Conservation (phyloP, 2,797 vertebrate genomes). For the Tenualosa ilisha region DNA sequence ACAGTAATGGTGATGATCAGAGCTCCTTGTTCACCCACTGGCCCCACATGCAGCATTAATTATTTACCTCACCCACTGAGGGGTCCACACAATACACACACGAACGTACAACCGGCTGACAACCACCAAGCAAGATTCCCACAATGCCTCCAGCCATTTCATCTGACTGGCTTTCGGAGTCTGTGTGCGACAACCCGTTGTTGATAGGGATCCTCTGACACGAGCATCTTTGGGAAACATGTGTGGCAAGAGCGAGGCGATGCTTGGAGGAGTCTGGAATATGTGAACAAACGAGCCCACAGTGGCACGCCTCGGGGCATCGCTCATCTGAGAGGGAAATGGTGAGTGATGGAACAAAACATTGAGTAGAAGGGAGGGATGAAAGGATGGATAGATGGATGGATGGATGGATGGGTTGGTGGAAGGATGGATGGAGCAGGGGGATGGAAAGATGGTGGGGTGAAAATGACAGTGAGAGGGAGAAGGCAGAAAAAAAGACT, state of each 20-base stretch:
- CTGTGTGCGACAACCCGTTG: neutral
- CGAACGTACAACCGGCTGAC: neutral
- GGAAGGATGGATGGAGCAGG: too few relatives aligned
- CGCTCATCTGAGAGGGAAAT: neutral
- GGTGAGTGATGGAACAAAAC: neutral
- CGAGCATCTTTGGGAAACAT: neutral
- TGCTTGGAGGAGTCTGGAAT: neutral
- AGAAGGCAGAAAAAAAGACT: too few relatives aligned
- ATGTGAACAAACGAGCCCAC: neutral
- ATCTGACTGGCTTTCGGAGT: neutral
- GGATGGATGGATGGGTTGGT: neutral
- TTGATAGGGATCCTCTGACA: neutral
- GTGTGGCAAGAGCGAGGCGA: neutral
- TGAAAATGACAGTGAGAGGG: too few relatives aligned
- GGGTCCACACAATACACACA: too few relatives aligned
- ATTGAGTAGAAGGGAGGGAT: neutral
- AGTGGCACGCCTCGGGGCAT: neutral
- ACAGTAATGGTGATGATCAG: neutral
- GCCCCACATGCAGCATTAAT: neutral
- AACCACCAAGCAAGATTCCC: neutral
- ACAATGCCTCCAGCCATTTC: neutral
- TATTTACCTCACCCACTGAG: neutral
- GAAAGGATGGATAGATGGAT: neutral
- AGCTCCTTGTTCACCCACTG: neutral
- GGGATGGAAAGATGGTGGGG: too few relatives aligned